These are phyloP conservation scores for Oreotrochilus melanogaster DNA, from an alignment of 2,113 vertebrate species.

Conservation along the genomic window DNA sequence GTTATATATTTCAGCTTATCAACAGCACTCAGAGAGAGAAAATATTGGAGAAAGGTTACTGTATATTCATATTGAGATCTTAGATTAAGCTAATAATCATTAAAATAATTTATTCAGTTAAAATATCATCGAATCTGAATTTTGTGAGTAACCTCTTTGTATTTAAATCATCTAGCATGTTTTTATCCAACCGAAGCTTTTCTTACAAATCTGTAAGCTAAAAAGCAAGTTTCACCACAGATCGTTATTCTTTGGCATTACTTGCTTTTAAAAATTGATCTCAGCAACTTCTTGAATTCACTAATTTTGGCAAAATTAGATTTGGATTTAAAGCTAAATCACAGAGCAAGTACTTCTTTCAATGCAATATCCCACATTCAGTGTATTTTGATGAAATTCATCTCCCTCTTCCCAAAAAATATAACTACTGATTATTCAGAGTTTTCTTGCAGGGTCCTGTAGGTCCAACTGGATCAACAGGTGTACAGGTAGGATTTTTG, in stretches of 20 bases:
- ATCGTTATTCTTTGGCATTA: not conserved
- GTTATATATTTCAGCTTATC: not conserved
- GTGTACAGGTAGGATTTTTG: conserved; percentile 83
- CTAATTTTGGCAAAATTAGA: not conserved
- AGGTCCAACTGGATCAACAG: conserved; percentile 88
- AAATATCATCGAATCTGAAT: not conserved
- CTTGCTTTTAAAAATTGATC: not conserved
- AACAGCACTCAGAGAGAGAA: not conserved
- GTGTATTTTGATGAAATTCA: not conserved
- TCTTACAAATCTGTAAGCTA: not conserved
- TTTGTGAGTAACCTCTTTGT: not conserved
- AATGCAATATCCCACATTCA: not conserved
- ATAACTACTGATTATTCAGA: conserved; percentile 7
- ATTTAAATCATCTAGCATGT: not conserved
- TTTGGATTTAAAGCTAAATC: not conserved
- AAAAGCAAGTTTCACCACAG: not conserved
- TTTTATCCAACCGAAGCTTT: not conserved
- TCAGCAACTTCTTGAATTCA: not conserved
- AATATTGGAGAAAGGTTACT: not conserved
- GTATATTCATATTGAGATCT: not conserved
- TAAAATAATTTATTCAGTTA: not conserved
- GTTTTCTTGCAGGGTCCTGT: conserved; percentile 83
- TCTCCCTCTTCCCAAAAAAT: not conserved
- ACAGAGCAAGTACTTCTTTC: not conserved
- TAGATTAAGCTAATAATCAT: not conserved